These are phyloP conservation scores for Ylistrum balloti DNA, from an alignment of 1,140 invertebrate species.

Conservation along the genomic window DNA sequence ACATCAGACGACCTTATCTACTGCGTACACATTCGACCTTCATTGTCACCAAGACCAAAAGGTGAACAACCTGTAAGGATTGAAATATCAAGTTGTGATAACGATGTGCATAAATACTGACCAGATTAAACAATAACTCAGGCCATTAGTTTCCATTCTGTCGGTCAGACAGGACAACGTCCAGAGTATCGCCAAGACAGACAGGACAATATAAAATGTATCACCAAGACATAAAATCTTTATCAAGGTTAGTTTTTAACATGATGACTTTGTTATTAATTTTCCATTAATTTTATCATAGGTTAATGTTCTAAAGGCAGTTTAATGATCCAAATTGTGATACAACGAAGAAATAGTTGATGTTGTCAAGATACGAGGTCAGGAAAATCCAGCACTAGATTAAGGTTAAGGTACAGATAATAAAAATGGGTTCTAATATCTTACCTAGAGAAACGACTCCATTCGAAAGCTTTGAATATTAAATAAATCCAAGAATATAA, in stretches of 20 bases:
- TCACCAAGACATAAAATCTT: not conserved
- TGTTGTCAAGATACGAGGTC: no score
- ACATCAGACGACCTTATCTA: not conserved
- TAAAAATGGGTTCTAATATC: no score
- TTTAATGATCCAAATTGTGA: no score
- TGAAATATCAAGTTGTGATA: slow-evolving; percentile 13
- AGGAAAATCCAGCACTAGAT: no score
- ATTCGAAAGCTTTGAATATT: not conserved
- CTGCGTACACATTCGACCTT: not conserved
- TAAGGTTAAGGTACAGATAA: no score
- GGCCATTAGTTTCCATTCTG: not conserved
- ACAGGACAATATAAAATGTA: not conserved
- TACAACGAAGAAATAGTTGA: no score
- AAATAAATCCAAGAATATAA: not conserved
- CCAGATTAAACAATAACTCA: not conserved
- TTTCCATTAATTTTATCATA: no score
- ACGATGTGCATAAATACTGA: not conserved
- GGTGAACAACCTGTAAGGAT: not conserved
- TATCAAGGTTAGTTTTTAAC: slow-evolving; percentile 2
- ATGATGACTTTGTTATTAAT: not conserved
- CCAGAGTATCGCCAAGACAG: not conserved
- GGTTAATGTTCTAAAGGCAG: no score
- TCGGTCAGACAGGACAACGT: not conserved
- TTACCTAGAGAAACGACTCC: not conserved
- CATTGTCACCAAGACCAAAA: not conserved